Conservation (phyloP, 2,113 vertebrate genomes). For the Bambusicola thoracicus region DNA sequence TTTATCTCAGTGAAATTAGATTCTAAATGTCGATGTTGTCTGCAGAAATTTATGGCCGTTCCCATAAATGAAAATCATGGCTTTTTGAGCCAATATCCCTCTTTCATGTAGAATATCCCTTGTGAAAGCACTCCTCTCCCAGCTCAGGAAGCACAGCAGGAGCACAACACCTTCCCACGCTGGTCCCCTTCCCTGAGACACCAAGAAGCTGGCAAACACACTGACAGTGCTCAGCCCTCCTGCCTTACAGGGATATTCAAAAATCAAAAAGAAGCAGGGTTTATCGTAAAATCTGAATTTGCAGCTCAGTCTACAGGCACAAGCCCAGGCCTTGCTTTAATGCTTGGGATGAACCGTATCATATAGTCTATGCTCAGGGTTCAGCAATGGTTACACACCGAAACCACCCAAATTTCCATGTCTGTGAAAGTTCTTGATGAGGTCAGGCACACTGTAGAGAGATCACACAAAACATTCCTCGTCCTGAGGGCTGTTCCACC, state of each 20-base stretch:
- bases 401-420: not conserved
- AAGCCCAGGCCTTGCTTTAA: not conserved
- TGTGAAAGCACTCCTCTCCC: not conserved
- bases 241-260: not conserved
- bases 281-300: not conserved
- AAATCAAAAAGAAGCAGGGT: not conserved
- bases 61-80: not conserved
- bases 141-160: not conserved
- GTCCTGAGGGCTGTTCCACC: not conserved
- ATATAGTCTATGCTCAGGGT: not conserved
- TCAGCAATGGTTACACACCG: not conserved
- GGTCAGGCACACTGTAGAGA: not conserved
- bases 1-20: slow-evolving; percentile 41
- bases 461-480: not conserved
- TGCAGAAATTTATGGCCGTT: slow-evolving; percentile 25
- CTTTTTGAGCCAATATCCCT: not conserved
- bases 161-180: not conserved
- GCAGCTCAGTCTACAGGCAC: not conserved
- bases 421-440: not conserved
- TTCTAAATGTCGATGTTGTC: not conserved
- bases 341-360: not conserved
- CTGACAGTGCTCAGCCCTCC: not conserved
- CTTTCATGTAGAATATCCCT: not conserved
- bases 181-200: not conserved
- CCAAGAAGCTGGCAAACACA: not conserved